Evolutionary conservation across 1,140 invertebrate species (phyloP).

Genomic region (Brachionus angularis): DNA sequence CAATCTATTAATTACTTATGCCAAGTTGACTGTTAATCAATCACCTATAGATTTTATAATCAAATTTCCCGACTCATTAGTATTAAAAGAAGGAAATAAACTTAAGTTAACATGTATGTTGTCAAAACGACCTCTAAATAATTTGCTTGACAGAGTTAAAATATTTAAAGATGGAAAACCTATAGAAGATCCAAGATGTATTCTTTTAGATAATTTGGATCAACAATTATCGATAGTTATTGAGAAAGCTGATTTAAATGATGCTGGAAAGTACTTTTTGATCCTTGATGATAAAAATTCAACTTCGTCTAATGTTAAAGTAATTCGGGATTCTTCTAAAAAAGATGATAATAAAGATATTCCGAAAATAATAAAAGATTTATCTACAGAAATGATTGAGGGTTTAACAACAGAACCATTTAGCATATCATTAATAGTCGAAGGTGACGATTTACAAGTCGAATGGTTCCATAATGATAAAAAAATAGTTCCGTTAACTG

Average conservation of each 20-base stretch:
- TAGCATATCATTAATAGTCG: not conserved
- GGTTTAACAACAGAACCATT: not conserved
- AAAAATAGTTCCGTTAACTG: constrained; percentile 13
- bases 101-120: not conserved
- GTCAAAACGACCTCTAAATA: not conserved
- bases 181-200: too few species aligned
- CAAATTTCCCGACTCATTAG: not conserved
- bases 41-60: not conserved
- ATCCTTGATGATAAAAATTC: not conserved
- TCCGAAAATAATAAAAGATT: constrained; percentile 24
- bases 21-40: not conserved
- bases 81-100: not conserved
- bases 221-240: not conserved
- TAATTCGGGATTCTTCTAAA: not conserved
- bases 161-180: too few species aligned
- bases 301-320: not conserved
- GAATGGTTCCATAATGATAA: constrained; percentile 33
- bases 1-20: not conserved
- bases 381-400: not conserved
- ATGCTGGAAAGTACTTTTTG: not conserved
- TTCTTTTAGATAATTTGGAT: not conserved
- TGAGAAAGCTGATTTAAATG: not conserved
- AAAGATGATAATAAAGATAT: not conserved
- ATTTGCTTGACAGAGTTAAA: not conserved
- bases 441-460: not conserved